A percentile compares a stretch with the other conserved stretches of the same genome.
Evolutionary conservation across 2,113 vertebrate species (phyloP).

Genomic region (Eubucco bourcierii): DNA sequence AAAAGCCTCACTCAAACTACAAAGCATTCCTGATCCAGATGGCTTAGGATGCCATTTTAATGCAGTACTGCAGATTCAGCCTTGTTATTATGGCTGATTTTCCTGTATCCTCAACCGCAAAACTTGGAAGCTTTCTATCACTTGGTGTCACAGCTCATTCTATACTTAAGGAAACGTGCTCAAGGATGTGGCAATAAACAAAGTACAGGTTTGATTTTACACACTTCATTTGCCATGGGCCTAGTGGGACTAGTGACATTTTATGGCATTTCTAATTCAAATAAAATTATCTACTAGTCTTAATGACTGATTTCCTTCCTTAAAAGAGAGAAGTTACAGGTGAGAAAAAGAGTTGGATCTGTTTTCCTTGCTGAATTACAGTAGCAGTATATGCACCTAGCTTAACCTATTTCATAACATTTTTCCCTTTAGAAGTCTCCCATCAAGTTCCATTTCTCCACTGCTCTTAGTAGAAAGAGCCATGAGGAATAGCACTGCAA

Average conservation of each 20-base stretch:
- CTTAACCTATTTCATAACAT: accelerated
- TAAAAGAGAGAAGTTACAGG: accelerated
- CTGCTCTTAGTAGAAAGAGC: neutral
- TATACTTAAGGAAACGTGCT: neutral
- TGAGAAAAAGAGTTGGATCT: neutral
- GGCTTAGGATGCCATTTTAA: neutral
- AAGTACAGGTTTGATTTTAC: neutral
- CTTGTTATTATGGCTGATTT: neutral
- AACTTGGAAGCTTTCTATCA: neutral
- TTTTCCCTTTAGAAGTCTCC: neutral
- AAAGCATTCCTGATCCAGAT: neutral
- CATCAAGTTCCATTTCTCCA: neutral
- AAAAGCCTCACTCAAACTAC: neutral
- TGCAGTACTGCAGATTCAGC: neutral
- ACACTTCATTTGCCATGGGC: neutral
- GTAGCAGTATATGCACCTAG: neutral
- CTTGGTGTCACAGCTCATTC: accelerated
- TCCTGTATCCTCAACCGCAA: neutral
- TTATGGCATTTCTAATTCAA: neutral
- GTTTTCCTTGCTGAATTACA: accelerated
- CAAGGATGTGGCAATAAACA: neutral
- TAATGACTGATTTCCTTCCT: neutral
- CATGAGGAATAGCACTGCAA: neutral
- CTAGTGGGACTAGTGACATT: neutral
- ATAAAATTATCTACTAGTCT: neutral